These are phyloP conservation scores for Hylaeus volcanicus DNA, from an alignment of 1,140 invertebrate species.

Conservation along the genomic window DNA sequence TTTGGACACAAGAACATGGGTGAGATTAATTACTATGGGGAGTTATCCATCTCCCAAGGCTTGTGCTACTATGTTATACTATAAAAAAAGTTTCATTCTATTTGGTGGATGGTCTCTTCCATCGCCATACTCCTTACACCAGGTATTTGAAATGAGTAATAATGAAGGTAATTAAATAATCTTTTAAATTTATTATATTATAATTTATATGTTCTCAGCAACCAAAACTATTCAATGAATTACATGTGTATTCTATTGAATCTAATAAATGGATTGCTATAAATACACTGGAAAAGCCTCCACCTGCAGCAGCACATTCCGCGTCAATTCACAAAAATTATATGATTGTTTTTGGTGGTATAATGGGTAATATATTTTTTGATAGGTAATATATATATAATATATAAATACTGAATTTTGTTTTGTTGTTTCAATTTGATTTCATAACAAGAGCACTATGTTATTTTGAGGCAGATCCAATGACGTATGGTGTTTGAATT, in stretches of 20 bases:
- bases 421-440: neutral
- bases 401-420: neutral
- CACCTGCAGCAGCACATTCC: conserved; percentile 95
- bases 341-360: conserved; percentile 96
- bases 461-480: conserved; percentile 84
- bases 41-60: conserved; percentile 98
- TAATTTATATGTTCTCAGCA: conserved; percentile 72
- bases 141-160: conserved; percentile 80
- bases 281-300: conserved; percentile 84
- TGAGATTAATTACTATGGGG: conserved; percentile 89
- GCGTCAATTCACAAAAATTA: conserved; percentile 91
- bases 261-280: conserved; percentile 92
- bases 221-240: conserved; percentile 94
- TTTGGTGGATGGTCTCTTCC: conserved; percentile 98
- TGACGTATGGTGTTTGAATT: conserved; percentile 94
- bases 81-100: conserved; percentile 91
- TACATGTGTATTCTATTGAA: conserved; percentile 93
- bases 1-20: conserved; percentile 91
- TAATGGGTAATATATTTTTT: conserved; percentile 73
- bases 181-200: neutral
- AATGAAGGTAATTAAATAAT: neutral
- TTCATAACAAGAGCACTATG: conserved; percentile 18
- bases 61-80: conserved; percentile 93
- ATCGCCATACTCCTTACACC: conserved; percentile 93
- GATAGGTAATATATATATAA: conserved; percentile 65